A percentile compares a stretch with the other conserved stretches of the same genome.
Evolutionary conservation across 2,888 invertebrate genomes (phyloP).

Genomic region (Chymomyza amoena): DNA sequence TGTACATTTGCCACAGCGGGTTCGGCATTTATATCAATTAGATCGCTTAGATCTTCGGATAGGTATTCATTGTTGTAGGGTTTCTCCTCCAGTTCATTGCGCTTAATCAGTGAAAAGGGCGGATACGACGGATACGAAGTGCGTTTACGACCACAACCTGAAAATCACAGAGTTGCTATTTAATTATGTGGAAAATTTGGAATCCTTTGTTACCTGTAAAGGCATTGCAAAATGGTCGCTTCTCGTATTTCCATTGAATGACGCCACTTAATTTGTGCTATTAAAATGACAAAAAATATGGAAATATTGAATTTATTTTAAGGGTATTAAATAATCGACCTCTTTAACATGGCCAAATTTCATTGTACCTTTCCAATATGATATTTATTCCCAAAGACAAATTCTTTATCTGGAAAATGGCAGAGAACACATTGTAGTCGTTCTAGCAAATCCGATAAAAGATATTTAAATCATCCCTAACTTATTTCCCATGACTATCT

Average conservation of each 20-base stretch:
- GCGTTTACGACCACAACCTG: slow-evolving; percentile 88
- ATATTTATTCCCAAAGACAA: no score
- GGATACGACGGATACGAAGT: slow-evolving; percentile 77
- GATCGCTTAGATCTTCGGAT: slow-evolving; percentile 83
- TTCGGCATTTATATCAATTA: slow-evolving; percentile 84
- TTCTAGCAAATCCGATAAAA: no score
- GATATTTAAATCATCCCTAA: no score
- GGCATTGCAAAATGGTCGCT: slow-evolving; percentile 92
- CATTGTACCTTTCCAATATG: no score
- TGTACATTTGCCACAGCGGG: slow-evolving; percentile 87
- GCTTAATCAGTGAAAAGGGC: slow-evolving; percentile 69
- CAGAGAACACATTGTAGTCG: no score
- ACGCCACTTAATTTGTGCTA: slow-evolving; percentile 75
- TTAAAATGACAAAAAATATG: slow-evolving; percentile 5
- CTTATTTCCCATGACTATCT: no score
- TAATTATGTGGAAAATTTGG: background rate
- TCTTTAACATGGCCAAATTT: no score
- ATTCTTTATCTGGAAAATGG: no score
- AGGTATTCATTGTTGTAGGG: slow-evolving; percentile 79
- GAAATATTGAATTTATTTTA: background rate
- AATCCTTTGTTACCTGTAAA: slow-evolving; percentile 84
- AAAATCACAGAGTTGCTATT: background rate
- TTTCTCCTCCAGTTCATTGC: slow-evolving; percentile 78
- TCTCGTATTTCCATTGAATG: slow-evolving; percentile 81
- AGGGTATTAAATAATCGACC: no score